Evolutionary conservation across 2,113 vertebrate genomes (phyloP).

Genomic region (Phrynosoma platyrhinos): DNA sequence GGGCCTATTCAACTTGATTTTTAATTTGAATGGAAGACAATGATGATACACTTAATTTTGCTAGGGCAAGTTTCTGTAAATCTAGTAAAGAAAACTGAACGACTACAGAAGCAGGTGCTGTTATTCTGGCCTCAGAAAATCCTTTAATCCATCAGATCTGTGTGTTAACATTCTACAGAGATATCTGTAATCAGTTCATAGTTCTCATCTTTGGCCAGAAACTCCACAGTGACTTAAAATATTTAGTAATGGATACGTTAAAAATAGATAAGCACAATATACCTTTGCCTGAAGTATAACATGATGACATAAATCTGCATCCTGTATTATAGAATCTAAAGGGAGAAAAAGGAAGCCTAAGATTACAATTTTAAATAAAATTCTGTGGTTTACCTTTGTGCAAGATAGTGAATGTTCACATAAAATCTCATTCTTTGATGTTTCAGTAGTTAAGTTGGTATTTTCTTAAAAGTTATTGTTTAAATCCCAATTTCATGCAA

Average conservation of each 20-base stretch:
- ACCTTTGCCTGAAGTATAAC: constrained; percentile 35
- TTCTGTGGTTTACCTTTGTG: not conserved
- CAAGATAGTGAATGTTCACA: not conserved
- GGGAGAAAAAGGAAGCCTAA: constrained; percentile 8
- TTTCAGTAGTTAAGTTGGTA: not conserved
- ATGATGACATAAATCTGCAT: not conserved
- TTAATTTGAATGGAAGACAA: not conserved
- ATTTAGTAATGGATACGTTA: constrained; percentile 8
- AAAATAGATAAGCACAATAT: not conserved
- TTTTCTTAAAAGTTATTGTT: not conserved
- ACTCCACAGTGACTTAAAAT: constrained; percentile 18
- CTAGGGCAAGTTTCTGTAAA: constrained; percentile 8
- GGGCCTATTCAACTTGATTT: not conserved
- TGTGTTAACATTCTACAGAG: constrained; percentile 51
- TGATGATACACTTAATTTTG: not conserved
- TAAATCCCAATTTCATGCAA: not conserved
- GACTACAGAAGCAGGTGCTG: not conserved
- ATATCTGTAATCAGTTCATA: constrained; percentile 69
- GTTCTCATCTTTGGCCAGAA: constrained; percentile 81
- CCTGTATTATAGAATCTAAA: constrained; percentile 15
- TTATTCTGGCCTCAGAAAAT: constrained; percentile 83
- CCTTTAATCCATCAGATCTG: constrained; percentile 80
- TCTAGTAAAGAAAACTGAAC: not conserved
- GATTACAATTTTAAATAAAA: not conserved
- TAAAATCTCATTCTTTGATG: not conserved